A percentile compares a stretch with the other conserved stretches of the same genome.
Evolutionary conservation across 2,113 vertebrate species (phyloP).

Genomic region (Pteropus alecto): DNA sequence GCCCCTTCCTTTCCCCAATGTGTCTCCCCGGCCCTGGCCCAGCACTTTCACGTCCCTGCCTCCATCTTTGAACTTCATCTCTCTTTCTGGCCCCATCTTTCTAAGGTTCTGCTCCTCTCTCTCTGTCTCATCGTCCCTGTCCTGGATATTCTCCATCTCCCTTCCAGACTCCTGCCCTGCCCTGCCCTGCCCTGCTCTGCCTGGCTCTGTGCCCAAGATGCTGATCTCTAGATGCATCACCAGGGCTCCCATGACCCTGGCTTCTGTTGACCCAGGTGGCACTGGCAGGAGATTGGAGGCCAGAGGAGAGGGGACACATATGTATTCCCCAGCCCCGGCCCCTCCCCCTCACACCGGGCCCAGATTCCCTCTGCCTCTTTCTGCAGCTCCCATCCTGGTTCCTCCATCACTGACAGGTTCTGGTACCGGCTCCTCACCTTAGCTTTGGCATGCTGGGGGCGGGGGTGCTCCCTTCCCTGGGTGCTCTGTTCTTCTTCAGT

Average conservation of each 20-base stretch:
- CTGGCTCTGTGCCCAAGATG: neutral
- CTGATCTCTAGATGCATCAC: neutral
- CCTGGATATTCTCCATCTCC: neutral
- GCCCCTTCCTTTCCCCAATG: accelerated
- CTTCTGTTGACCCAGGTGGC: neutral
- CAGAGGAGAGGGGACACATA: accelerated
- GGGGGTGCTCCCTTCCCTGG: neutral
- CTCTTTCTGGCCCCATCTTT: neutral
- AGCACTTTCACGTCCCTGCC: accelerated
- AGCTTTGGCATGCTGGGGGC: neutral
- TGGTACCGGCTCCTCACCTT: accelerated
- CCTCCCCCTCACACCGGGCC: no score
- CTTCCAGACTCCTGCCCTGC: neutral
- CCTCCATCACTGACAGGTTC: neutral
- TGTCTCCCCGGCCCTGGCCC: neutral
- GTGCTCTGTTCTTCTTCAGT: accelerated
- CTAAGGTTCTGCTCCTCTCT: neutral
- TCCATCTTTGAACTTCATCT: accelerated
- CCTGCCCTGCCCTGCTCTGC: neutral
- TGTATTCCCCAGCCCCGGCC: neutral
- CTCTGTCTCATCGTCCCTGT: neutral
- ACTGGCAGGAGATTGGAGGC: neutral
- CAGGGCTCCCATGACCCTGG: neutral
- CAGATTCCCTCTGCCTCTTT: neutral
- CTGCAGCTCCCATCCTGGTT: neutral